Evolutionary conservation across 2,888 invertebrate species (phyloP).

Genomic region (Ethmia dodecea): DNA sequence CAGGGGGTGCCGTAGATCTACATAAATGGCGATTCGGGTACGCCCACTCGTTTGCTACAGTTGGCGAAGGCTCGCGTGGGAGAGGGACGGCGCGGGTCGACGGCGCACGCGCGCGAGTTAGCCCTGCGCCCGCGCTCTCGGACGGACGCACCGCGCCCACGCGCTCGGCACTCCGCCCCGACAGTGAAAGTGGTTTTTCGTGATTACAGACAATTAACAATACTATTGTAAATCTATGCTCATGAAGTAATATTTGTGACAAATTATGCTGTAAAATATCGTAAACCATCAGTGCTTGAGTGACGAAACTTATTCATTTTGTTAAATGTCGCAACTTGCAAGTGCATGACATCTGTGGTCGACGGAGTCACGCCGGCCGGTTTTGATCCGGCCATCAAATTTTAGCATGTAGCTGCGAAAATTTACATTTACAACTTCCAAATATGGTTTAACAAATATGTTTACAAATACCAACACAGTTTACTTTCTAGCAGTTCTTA

Average conservation of each 20-base stretch:
- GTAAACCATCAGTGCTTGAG: slow-evolving; percentile 8
- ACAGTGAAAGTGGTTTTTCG: slow-evolving; percentile 59
- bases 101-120: slow-evolving; percentile 44
- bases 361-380: slow-evolving; percentile 23
- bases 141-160: slow-evolving; percentile 47
- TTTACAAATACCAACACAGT: slow-evolving; percentile 11
- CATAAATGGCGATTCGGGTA: slow-evolving; percentile 63
- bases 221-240: slow-evolving; percentile 25
- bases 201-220: slow-evolving; percentile 28
- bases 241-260: slow-evolving; percentile 23
- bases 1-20: no score
- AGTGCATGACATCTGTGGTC: slow-evolving; percentile 16
- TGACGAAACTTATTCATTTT: slow-evolving; percentile 24
- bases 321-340: slow-evolving; percentile 32
- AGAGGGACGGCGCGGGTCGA: slow-evolving; percentile 32
- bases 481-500: slow-evolving; percentile 46
- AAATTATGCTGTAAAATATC: slow-evolving; percentile 6
- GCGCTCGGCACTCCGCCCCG: slow-evolving; percentile 29
- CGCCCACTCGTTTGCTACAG: slow-evolving; percentile 55
- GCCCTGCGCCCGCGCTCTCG: slow-evolving; percentile 60
- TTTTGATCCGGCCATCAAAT: slow-evolving; percentile 13
- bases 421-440: slow-evolving; percentile 20
- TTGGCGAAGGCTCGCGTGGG: slow-evolving; percentile 47
- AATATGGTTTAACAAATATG: slow-evolving; percentile 12
- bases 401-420: slow-evolving; percentile 24